These are phyloP conservation scores for Clytia hemisphaerica DNA, from an alignment of 30 jellyfish, hydroid and myxozoan species.

Conservation along the genomic window DNA sequence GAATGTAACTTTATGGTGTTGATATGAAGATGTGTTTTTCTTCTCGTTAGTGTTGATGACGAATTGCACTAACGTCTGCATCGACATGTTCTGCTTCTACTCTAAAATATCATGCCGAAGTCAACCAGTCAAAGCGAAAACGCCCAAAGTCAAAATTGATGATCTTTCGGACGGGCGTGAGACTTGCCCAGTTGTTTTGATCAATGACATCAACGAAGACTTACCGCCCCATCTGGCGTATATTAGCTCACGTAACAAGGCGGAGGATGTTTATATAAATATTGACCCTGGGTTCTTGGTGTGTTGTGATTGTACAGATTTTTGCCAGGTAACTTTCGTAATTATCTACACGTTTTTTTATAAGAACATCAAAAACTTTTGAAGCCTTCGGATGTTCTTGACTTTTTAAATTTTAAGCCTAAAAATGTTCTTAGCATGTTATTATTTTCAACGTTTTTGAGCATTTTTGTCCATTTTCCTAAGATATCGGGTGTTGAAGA, in stretches of 20 bases:
- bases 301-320: slow-evolving; percentile 74
- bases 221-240: slow-evolving; percentile 68
- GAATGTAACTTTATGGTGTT: too few relatives aligned
- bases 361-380: too few relatives aligned
- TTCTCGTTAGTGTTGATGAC: slow-evolving; percentile 54
- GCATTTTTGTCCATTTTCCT: too few relatives aligned
- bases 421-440: too few relatives aligned
- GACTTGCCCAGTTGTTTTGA: slow-evolving; percentile 47
- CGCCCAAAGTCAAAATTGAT: slow-evolving; percentile 38
- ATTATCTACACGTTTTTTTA: too few relatives aligned
- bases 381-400: too few relatives aligned
- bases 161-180: slow-evolving; percentile 72
- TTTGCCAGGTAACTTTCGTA: slow-evolving; percentile 57
- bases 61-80: slow-evolving; percentile 46
- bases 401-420: too few relatives aligned
- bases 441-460: too few relatives aligned
- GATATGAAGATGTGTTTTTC: too few relatives aligned
- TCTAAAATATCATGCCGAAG: slow-evolving; percentile 77
- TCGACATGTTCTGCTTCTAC: slow-evolving; percentile 75
- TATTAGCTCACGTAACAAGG: slow-evolving; percentile 34
- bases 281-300: slow-evolving; percentile 75
- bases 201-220: slow-evolving; percentile 57
- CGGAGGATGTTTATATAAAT: slow-evolving; percentile 52
- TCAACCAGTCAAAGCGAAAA: slow-evolving; percentile 32
- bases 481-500: too few relatives aligned